A percentile compares a stretch with the other conserved stretches of the same genome.
Evolutionary conservation across 1,140 invertebrate species (phyloP).

Genomic region (Polypedilum vanderplanki): DNA sequence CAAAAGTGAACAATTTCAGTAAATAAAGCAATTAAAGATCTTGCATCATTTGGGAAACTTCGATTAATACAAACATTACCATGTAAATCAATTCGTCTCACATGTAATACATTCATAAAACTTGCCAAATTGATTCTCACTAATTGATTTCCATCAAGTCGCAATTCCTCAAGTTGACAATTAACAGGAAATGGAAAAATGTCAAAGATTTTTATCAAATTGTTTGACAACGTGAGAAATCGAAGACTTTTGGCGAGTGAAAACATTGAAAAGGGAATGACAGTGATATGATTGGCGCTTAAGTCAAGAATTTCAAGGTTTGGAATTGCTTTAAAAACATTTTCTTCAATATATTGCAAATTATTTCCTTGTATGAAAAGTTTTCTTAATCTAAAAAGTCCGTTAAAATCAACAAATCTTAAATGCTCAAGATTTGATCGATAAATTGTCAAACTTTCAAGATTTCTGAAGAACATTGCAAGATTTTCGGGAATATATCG

Average conservation of each 20-base stretch:
- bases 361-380: not conserved
- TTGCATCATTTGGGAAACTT: not conserved
- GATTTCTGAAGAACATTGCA: not conserved
- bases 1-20: not conserved
- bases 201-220: slow-evolving; percentile 14
- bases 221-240: slow-evolving; percentile 18
- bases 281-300: not conserved
- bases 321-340: not conserved
- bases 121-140: not conserved
- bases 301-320: not conserved
- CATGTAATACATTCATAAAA: not conserved
- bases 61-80: not conserved
- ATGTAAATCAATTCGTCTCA: not conserved
- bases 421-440: not conserved
- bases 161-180: not conserved
- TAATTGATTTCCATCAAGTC: slow-evolving; percentile 13
- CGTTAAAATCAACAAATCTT: not conserved
- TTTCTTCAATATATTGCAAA: not conserved
- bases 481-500: not conserved
- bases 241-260: not conserved
- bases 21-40: not conserved
- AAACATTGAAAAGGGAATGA: not conserved
- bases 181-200: not conserved
- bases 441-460: not conserved
- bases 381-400: not conserved